Evolutionary conservation across 2,797 vertebrate species (phyloP).

Genomic region (Phrynocephalus forsythii): DNA sequence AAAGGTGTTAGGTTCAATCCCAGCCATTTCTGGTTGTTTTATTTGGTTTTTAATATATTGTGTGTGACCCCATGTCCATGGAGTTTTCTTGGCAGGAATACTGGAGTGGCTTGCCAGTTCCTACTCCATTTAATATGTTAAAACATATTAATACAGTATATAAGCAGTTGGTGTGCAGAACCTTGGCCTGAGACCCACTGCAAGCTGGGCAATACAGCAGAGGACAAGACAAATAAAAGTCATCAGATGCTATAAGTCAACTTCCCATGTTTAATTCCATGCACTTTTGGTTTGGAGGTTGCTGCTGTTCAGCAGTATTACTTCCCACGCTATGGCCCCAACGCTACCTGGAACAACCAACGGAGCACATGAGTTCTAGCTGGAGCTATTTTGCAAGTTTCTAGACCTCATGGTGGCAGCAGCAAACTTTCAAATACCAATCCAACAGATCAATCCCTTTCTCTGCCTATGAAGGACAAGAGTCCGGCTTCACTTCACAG

Average conservation of each 20-base stretch:
- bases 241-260: neutral
- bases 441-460: neutral
- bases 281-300: neutral
- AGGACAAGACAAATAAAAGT: neutral
- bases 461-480: too few relatives aligned
- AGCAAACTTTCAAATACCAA: neutral
- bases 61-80: too few relatives aligned
- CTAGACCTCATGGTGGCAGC: neutral
- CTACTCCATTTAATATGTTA: too few relatives aligned
- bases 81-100: too few relatives aligned
- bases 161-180: neutral
- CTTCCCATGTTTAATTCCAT: neutral
- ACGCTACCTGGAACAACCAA: neutral
- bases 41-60: too few relatives aligned
- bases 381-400: neutral
- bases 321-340: neutral
- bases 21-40: neutral
- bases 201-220: neutral
- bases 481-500: neutral
- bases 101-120: too few relatives aligned
- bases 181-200: neutral
- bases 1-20: neutral
- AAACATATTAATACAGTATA: neutral
- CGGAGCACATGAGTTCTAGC: neutral
- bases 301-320: neutral